A percentile compares a stretch with the other conserved stretches of the same genome.
Evolutionary conservation across 2,113 vertebrate species (phyloP).

Genomic region (Salvelinus alpinus): DNA sequence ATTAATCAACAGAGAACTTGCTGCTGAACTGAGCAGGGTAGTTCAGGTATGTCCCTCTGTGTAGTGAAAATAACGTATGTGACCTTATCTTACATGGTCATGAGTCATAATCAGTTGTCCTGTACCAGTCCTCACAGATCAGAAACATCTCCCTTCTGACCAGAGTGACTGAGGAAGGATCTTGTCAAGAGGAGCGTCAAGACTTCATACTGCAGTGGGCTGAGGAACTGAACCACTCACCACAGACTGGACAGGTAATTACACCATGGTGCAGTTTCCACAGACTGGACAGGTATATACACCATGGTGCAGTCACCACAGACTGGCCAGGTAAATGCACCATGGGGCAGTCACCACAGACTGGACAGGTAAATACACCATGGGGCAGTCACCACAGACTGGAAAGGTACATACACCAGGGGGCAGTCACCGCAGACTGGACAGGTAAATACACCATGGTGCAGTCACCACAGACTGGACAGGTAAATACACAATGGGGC

Average conservation of each 20-base stretch:
- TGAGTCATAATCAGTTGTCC: not conserved
- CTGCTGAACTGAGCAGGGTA: constrained; percentile 27
- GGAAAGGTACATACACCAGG: too few species aligned
- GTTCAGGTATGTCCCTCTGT: constrained; percentile 15
- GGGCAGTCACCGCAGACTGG: not conserved
- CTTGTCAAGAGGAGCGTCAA: not conserved
- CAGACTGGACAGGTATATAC: too few species aligned
- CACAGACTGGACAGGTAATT: too few species aligned
- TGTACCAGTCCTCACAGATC: not conserved
- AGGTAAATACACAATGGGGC: too few species aligned
- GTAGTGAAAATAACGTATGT: not conserved
- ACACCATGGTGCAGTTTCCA: too few species aligned
- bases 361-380: too few species aligned
- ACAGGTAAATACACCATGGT: not conserved
- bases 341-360: too few species aligned
- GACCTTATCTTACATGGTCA: not conserved
- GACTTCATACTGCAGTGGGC: constrained; percentile 10
- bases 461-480: too few species aligned
- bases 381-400: too few species aligned
- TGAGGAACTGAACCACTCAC: not conserved
- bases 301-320: too few species aligned
- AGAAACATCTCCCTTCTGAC: not conserved
- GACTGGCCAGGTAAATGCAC: too few species aligned
- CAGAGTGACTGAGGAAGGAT: not conserved
- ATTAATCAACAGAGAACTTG: constrained; percentile 11